phyloP scores from a whole-genome alignment of 2,888 invertebrate species.

The Eupithecia subumbrata region DNA sequence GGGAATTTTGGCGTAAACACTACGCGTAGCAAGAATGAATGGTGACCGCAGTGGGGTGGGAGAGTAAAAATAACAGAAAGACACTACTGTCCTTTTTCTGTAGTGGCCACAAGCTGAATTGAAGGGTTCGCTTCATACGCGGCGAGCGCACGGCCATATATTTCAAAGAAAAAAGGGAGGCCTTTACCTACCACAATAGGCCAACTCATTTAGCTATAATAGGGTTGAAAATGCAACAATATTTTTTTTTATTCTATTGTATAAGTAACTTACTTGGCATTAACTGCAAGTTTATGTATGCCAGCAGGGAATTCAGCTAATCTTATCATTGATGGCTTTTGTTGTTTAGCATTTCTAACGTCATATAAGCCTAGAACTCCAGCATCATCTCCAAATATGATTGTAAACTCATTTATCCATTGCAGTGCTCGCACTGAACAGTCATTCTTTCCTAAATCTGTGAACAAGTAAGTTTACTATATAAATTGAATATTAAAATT shows the following conservation, averaged over 20 bases:
- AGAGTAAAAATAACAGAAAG: background rate
- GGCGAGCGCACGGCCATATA: background rate
- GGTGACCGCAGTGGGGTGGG: background rate
- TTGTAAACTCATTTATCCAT: slow-evolving; percentile 71
- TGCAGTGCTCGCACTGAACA: slow-evolving; percentile 72
- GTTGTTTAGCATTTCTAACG: slow-evolving; percentile 57
- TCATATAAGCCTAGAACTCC: slow-evolving; percentile 68
- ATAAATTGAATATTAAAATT: slow-evolving; percentile 19
- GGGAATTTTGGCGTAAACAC: background rate
- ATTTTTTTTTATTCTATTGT: background rate
- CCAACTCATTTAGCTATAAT: background rate
- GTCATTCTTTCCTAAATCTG: slow-evolving; percentile 69
- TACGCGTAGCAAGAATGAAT: background rate
- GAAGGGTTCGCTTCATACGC: too few relatives aligned
- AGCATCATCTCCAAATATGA: slow-evolving; percentile 77
- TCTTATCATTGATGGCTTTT: slow-evolving; percentile 46
- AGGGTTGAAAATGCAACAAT: background rate
- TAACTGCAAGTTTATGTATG: slow-evolving; percentile 65
- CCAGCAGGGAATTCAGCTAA: slow-evolving; percentile 70
- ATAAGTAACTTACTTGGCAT: slow-evolving; percentile 62
- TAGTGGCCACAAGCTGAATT: too few relatives aligned
- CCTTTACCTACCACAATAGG: background rate
- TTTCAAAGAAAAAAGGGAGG: background rate
- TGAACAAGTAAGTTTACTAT: slow-evolving; percentile 25
- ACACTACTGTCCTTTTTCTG: background rate